These are phyloP conservation scores for Perodicticus potto DNA, from an alignment of 2,797 vertebrate genomes.

Conservation along the genomic window DNA sequence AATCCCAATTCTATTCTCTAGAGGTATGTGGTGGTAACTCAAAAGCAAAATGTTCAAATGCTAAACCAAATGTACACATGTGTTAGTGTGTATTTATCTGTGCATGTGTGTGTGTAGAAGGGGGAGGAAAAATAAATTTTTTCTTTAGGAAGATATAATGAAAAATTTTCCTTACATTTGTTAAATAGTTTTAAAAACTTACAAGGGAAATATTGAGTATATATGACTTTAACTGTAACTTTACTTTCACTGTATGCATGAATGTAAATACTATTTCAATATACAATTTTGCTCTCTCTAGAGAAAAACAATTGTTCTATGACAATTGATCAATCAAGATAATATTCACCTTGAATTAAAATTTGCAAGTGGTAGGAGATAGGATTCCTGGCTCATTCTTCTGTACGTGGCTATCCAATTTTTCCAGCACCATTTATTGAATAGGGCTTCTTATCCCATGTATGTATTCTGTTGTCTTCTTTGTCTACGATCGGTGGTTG, in stretches of 20 bases:
- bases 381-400: neutral
- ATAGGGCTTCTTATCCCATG: too few relatives aligned
- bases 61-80: neutral
- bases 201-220: neutral
- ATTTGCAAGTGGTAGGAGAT: neutral
- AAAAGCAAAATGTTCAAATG: slow-evolving; percentile 23
- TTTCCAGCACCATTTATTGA: too few relatives aligned
- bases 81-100: neutral
- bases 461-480: too few relatives aligned
- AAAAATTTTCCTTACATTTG: slow-evolving; percentile 26
- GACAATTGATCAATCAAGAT: neutral
- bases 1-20: neutral
- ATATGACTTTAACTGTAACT: neutral
- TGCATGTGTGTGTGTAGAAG: neutral
- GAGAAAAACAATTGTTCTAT: neutral
- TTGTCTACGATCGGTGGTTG: too few relatives aligned
- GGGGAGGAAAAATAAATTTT: neutral
- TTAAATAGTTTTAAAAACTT: neutral
- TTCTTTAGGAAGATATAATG: neutral
- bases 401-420: neutral
- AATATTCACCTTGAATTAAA: neutral
- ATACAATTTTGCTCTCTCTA: neutral
- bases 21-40: neutral
- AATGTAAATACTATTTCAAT: neutral
- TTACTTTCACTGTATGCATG: neutral